Percentiles rank a stretch among this genome's conserved stretches.
Conservation (phyloP, 2,888 invertebrate genomes). For the Cephus rjabovi region DNA sequence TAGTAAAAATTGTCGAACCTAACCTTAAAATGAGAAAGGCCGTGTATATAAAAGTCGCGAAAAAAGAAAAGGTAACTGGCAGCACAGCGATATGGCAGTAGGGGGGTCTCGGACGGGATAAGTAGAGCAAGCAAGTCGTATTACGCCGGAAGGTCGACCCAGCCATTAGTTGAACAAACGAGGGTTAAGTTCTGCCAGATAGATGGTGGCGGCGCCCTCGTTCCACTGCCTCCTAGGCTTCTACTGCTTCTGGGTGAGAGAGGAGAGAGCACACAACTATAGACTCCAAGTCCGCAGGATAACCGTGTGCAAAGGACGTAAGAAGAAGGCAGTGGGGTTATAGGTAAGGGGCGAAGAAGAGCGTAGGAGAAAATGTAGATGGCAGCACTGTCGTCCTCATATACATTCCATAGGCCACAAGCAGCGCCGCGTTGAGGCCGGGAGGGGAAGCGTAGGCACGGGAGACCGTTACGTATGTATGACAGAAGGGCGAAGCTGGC, state of each 20-base stretch:
- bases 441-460: neutral
- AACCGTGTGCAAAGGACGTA: neutral
- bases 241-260: neutral
- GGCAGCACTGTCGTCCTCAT: neutral
- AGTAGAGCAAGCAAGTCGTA: slow-evolving; percentile 39
- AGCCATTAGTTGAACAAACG: slow-evolving; percentile 49
- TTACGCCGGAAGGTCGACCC: slow-evolving; percentile 39
- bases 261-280: neutral
- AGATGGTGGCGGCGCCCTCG: neutral
- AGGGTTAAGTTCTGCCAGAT: slow-evolving; percentile 23
- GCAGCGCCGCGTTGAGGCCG: neutral
- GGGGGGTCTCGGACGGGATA: slow-evolving; percentile 14
- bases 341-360: neutral
- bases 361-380: neutral
- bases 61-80: neutral
- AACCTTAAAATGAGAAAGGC: neutral
- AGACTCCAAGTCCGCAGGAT: neutral
- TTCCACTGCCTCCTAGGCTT: neutral
- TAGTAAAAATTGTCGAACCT: neutral
- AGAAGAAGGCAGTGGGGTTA: neutral
- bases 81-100: neutral
- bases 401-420: neutral
- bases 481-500: neutral
- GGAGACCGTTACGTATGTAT: neutral
- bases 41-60: neutral